Evolutionary conservation across 2,888 invertebrate genomes (phyloP), one percentile per base, ranked within the genome.

Genomic region (Pristionchus entomophagus): DNA sequence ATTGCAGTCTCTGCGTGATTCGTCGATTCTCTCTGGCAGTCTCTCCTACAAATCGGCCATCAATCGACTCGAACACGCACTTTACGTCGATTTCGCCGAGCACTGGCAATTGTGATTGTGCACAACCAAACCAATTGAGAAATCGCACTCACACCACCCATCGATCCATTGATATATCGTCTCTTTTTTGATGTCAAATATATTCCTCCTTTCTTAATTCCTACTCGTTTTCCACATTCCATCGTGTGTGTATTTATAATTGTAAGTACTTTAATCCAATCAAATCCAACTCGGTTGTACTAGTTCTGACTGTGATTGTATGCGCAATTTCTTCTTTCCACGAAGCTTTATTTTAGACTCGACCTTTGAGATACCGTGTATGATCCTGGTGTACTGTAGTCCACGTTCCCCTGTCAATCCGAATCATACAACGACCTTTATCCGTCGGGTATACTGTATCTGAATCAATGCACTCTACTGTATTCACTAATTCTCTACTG

Each of bases 71-170:
- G 93, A 93, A 86, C 89, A 90, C 29, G 89, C 92, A 6, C 91
- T 93, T 35, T 92, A 92, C 87, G 92, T 93, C 77, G 93, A 93
- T 86, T 93, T 93, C 86, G 92, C 92, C 49, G 93, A 93, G 86
- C 91, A 92, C 85, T 90, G 91, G 91, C 93, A 93, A 81, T 87
- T 93, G 73, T 93, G 86, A 88, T 26, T 26, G 73, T 73, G n/a
- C 73, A 45, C 73, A 6, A 41, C 17, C 12, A 32, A 38, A 45
- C n/a, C 41, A 26, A 45, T 26, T 38, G 41, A 26, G 41, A 41
- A 38, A 45, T 26, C 73, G n/a, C 41, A 32, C 26, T 26, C 14
- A 4, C 69, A 6, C 1, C 45, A 73, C 73, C 41, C 45, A 38
- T 41, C 26, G 32, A 14, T n/a, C n/a, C n/a, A 41, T 73, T 26